Evolutionary conservation across 2,113 vertebrate species (phyloP).

Genomic region (Mormoops blainvillei): DNA sequence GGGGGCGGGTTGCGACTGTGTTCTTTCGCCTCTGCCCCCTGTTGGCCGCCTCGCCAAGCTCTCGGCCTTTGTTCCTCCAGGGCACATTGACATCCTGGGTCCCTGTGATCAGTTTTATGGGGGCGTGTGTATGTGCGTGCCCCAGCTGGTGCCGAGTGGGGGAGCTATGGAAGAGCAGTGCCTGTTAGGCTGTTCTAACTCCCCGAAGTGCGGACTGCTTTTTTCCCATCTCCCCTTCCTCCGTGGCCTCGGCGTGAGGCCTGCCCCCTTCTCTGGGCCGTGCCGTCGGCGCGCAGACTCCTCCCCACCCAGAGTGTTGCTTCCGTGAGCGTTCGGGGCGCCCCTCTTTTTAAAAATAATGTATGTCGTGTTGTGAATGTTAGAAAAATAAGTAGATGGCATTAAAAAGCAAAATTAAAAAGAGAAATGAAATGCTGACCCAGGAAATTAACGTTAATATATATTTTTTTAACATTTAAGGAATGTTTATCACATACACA

Average conservation of each 20-base stretch:
- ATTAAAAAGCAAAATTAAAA: neutral
- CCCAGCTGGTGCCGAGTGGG: neutral
- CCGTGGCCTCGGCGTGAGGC: neutral
- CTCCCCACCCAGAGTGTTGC: too few species aligned
- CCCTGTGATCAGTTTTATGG: accelerated
- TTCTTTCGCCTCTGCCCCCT: neutral
- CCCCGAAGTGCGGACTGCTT: neutral
- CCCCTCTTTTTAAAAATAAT: neutral
- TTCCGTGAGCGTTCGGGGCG: too few species aligned
- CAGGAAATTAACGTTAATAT: neutral
- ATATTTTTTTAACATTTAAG: too few species aligned
- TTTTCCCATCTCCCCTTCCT: neutral
- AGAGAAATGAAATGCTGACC: neutral
- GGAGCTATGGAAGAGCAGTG: too few species aligned
- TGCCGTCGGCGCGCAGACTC: accelerated
- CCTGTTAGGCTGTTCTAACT: accelerated
- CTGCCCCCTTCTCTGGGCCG: neutral
- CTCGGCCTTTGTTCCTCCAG: neutral
- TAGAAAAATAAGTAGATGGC: neutral
- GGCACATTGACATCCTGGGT: neutral
- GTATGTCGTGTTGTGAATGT: neutral
- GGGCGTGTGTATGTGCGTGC: neutral
- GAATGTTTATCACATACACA: too few species aligned
- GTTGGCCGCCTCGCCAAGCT: accelerated
- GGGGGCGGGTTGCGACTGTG: neutral